Conservation (phyloP, 2,888 invertebrate genomes). For the Morinoia aosen region DNA sequence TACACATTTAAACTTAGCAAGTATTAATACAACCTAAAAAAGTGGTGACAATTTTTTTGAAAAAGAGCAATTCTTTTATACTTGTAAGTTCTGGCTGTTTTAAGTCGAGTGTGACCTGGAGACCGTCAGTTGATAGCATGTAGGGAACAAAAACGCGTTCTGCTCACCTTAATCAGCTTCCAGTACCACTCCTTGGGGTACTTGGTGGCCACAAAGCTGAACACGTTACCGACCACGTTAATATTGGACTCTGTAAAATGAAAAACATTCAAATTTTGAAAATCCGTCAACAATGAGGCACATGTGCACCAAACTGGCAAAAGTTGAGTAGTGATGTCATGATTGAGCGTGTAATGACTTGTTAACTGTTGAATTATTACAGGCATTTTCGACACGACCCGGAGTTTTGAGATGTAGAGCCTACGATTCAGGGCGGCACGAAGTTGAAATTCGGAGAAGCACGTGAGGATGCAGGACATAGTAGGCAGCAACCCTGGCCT, state of each 20-base stretch:
- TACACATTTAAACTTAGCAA: too few species aligned
- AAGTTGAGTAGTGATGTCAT: not conserved
- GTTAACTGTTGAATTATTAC: too few species aligned
- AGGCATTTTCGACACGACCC: too few species aligned
- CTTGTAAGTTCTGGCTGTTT: too few species aligned
- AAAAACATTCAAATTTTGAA: not conserved
- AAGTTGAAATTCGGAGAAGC: not conserved
- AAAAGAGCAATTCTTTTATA: too few species aligned
- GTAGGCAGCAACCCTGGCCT: not conserved
- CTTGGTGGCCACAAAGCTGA: conserved; percentile 74
- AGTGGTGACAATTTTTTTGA: too few species aligned
- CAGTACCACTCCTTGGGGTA: conserved; percentile 73
- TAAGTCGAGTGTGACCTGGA: too few species aligned
- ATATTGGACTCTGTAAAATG: conserved; percentile 72
- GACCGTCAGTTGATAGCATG: too few species aligned
- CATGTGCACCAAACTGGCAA: not conserved
- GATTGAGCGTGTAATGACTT: not conserved
- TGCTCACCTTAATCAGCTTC: conserved; percentile 70
- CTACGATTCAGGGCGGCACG: too few species aligned
- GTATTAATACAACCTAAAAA: too few species aligned
- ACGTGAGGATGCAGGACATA: not conserved
- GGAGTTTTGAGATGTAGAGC: too few species aligned
- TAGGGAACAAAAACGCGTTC: too few species aligned
- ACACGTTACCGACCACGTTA: conserved; percentile 74
- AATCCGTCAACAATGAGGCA: not conserved